These are phyloP conservation scores for Ciconia maguari DNA, from an alignment of 2,113 vertebrate species.

Conservation along the genomic window DNA sequence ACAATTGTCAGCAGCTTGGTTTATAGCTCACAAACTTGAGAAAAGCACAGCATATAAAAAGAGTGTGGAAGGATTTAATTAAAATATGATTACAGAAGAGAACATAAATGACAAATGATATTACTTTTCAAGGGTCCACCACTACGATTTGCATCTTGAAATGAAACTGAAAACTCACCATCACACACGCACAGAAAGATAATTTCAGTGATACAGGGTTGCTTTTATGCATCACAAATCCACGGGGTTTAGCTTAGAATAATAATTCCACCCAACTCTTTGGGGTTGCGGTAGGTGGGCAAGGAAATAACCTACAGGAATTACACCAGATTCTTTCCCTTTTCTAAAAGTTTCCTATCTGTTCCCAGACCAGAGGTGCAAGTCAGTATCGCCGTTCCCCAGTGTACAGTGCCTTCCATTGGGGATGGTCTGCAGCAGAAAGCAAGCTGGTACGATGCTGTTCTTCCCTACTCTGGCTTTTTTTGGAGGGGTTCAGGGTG, in stretches of 20 bases:
- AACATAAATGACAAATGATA: neutral
- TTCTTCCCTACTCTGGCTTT: neutral
- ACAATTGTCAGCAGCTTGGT: conserved; percentile 57
- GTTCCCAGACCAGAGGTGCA: neutral
- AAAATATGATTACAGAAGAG: neutral
- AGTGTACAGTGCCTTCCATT: neutral
- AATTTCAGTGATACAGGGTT: neutral
- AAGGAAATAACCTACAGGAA: neutral
- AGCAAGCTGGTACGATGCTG: neutral
- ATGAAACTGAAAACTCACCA: neutral
- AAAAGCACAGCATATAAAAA: neutral
- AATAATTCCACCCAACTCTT: neutral
- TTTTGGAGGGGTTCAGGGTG: neutral
- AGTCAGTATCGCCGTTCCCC: neutral
- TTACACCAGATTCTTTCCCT: neutral
- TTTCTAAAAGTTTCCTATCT: neutral
- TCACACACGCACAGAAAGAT: fast-evolving
- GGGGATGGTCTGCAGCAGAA: neutral
- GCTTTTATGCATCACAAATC: neutral
- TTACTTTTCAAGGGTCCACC: neutral
- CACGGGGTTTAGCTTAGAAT: neutral
- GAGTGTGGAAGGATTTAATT: conserved; percentile 13
- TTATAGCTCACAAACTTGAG: conserved; percentile 36
- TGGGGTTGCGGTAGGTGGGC: neutral
- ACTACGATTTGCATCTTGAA: neutral